Conservation (phyloP, 2,113 vertebrate genomes). For the Accipiter cooperii region DNA sequence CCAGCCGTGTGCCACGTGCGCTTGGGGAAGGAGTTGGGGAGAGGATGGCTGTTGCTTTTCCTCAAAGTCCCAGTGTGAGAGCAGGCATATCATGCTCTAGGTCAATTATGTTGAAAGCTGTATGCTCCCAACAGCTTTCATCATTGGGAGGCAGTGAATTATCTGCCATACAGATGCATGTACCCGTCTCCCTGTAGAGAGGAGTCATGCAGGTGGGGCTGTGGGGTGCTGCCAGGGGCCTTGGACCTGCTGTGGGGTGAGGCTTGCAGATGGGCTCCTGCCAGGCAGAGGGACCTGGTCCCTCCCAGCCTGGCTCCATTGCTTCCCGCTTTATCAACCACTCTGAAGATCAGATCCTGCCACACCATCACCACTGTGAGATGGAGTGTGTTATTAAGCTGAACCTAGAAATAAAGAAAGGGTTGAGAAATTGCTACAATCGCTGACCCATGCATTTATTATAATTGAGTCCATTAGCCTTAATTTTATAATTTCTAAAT, state of each 20-base stretch:
- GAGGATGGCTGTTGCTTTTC: not conserved
- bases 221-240: not conserved
- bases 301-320: not conserved
- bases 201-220: not conserved
- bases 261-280: not conserved
- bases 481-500: slow-evolving; percentile 70
- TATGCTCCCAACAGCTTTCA: fast-evolving
- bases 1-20: fast-evolving
- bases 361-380: not conserved
- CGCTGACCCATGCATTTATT: slow-evolving; percentile 54
- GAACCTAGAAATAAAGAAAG: slow-evolving; percentile 24
- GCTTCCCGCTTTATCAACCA: not conserved
- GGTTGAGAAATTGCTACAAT: slow-evolving; percentile 38
- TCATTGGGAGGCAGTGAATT: not conserved
- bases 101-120: not conserved
- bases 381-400: slow-evolving; percentile 35
- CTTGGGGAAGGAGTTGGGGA: not conserved
- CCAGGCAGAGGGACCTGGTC: not conserved
- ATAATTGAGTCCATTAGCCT: slow-evolving; percentile 66
- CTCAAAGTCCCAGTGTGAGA: not conserved
- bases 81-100: not conserved
- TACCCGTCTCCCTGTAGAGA: not conserved
- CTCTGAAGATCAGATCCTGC: not conserved
- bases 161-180: fast-evolving
- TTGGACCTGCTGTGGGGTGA: not conserved